Evolutionary conservation across 2,888 invertebrate genomes (phyloP), one percentile per base, ranked within the genome.

Genomic region (Sesia bembeciformis): DNA sequence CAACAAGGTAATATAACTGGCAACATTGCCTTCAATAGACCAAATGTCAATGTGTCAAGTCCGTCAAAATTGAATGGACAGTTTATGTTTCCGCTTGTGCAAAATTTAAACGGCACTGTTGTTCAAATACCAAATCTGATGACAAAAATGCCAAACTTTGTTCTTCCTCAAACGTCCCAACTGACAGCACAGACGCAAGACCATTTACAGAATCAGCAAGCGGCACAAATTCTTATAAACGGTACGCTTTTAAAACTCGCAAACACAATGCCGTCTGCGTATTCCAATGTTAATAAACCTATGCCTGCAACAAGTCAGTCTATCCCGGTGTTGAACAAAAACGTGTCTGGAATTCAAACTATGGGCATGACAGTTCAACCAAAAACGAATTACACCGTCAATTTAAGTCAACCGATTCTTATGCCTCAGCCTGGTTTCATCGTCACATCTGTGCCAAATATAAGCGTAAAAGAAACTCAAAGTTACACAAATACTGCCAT

Each of bases 121-220:
- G 91, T 92, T 62, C 92, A 92, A 81, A 87, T 92, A 80, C 92
- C 92, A 56, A 92, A 91, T 68, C 72, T 92, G 56, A 84, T 92
- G 78, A 84, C 92, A 4, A 90, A 91, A 68, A 88, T 90, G 75
- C 90, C 91, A 52, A 91, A 91, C 72, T 90, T 81, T 60, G 81
- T 90, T 55, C 78, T 90, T 61, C 89, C 90, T 49, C 81, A 81
- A 75, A 69, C 76, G 57, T 60, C 83, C 58, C 81, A 89, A 64
- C 57, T 85, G 57, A 72, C 81, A 39, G 59, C 78, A 23, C 81
- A 79, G 61, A 76, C 81, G 59, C 83, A 84, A 65, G 86, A 88
- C 56, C 84, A 84, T 64, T 63, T 87, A 60, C 84, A 86, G 67
- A 85, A 75, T 58, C 85, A 82, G 69, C 84, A 84, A 68, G 74